Conservation (phyloP, 92 coral and sea anemone genomes). For the Siderastrea radians region DNA sequence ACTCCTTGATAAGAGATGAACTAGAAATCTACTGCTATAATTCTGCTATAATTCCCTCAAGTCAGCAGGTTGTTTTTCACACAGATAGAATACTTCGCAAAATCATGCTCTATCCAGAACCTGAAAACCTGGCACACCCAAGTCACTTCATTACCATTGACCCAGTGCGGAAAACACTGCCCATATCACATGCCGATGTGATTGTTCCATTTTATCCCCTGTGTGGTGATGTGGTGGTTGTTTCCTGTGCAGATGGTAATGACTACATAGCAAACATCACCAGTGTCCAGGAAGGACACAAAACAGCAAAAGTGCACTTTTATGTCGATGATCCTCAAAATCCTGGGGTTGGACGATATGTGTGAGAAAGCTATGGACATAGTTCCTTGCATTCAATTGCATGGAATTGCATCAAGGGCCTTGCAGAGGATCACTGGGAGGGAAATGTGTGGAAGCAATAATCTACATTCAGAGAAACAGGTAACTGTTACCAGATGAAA, state of each 20-base stretch:
- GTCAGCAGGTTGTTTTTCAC: slow-evolving; percentile 15
- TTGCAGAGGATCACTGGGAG: slow-evolving; percentile 38
- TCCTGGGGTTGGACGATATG: slow-evolving; percentile 3
- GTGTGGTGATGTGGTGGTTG: slow-evolving; percentile 31
- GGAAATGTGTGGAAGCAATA: slow-evolving; percentile 37
- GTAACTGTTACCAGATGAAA: too few species aligned
- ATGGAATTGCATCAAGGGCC: slow-evolving; percentile 31
- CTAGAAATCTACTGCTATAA: background rate
- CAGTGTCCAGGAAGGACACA: slow-evolving; percentile 34
- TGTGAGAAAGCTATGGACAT: slow-evolving; percentile 39
- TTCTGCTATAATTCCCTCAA: slow-evolving; percentile 17
- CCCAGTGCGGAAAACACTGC: slow-evolving; percentile 16
- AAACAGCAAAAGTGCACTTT: slow-evolving; percentile 20
- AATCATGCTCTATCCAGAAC: slow-evolving; percentile 40
- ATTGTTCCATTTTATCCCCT: slow-evolving; percentile 32
- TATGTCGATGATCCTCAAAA: slow-evolving; percentile 1
- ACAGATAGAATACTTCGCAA: slow-evolving; percentile 32
- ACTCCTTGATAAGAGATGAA: slow-evolving; percentile 23
- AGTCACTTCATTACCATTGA: slow-evolving; percentile 22
- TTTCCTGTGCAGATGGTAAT: slow-evolving; percentile 29
- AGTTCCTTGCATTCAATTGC: slow-evolving; percentile 31
- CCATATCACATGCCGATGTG: too few species aligned
- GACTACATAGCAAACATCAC: slow-evolving; percentile 11
- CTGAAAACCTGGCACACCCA: slow-evolving; percentile 33
- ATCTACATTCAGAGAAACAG: too few species aligned